Evolutionary conservation across 2,113 vertebrate genomes (phyloP), one percentile per base, ranked within the genome.

Genomic region (Narcine bancroftii): DNA sequence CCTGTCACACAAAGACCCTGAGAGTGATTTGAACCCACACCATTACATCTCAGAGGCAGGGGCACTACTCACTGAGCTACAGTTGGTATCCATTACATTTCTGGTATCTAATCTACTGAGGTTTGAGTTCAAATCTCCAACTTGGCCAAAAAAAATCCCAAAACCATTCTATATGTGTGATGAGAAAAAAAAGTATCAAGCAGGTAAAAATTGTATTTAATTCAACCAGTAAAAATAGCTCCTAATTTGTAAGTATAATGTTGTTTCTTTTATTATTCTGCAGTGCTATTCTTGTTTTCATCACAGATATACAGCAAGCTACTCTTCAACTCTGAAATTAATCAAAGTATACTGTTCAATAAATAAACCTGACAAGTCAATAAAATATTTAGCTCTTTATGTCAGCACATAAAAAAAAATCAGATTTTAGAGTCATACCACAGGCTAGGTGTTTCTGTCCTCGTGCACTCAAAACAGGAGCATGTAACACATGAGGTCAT

Each of bases 331-430:
- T 53, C 29, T 83, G 79, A 53, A 53, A 56, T 53, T 45, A 53
- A 53, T 83, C 79, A 83, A 53, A 63, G 26, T 15, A 53, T 53
- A 83, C 47, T 33, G 79, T 53, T 83, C 79, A 83, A 56, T 83
- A 56, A 83, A 83, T 26, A 83, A n/a, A 4, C 11, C 79, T 83
- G 79, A 83, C 79, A 53, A 53, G 29, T 33, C 79, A 24, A 83
- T 83, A 83, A 83, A 77, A 83, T 83, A 83, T 83, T 83, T 83
- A 83, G 79, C 47, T 56, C 79, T 11, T 33, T 53, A 26, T 56
- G 45, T 83, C 79, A 83, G 45, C 29, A 53, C 79, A 83, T 29
- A 81, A 0, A 83, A 56, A 81, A 10, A 83, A 83, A 72, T 72
- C 26, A 83, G 13, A 47, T 24, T 42, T 50, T 53, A 26, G 53